Evolutionary conservation across 2,797 vertebrate genomes (phyloP).

Genomic region (Eupleurogrammus muticus): DNA sequence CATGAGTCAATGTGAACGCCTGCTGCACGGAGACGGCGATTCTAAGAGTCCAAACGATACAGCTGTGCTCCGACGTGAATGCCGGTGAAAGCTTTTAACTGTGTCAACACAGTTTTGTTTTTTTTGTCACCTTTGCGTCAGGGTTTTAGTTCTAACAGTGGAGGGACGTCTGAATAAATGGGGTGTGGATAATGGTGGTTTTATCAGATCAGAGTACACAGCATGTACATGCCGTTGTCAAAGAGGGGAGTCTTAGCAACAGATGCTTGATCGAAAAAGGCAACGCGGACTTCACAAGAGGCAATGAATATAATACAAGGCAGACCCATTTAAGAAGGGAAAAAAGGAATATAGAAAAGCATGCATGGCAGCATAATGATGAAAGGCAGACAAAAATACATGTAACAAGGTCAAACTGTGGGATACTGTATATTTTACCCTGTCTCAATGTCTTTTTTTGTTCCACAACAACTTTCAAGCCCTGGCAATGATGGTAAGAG

Average conservation of each 20-base stretch:
- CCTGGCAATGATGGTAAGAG: conserved; percentile 45
- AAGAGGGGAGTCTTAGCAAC: conserved; percentile 54
- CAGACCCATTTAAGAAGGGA: background rate
- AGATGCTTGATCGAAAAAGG: conserved; percentile 9
- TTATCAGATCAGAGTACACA: conserved; percentile 50
- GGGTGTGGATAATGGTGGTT: conserved; percentile 45
- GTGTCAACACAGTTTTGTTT: conserved; percentile 36
- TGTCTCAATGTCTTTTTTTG: conserved; percentile 52
- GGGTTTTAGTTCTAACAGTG: conserved; percentile 15
- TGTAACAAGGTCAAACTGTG: background rate
- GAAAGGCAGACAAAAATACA: conserved; percentile 31
- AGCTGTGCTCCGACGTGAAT: background rate
- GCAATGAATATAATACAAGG: background rate
- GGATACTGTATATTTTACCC: conserved; percentile 8
- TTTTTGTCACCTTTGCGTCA: conserved; percentile 5
- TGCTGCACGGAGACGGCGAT: conserved; percentile 1
- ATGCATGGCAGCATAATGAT: background rate
- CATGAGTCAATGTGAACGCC: conserved; percentile 32
- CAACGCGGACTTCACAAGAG: background rate
- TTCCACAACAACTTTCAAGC: conserved; percentile 56
- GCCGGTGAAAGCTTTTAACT: conserved; percentile 46
- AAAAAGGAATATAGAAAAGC: background rate
- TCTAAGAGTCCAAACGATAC: conserved; percentile 5
- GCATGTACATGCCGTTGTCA: conserved; percentile 36
- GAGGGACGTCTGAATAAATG: conserved; percentile 49